A percentile compares a stretch with the other conserved stretches of the same genome.
Conservation (phyloP, 2,888 invertebrate species). For the Rotaria magnacalcarata region DNA sequence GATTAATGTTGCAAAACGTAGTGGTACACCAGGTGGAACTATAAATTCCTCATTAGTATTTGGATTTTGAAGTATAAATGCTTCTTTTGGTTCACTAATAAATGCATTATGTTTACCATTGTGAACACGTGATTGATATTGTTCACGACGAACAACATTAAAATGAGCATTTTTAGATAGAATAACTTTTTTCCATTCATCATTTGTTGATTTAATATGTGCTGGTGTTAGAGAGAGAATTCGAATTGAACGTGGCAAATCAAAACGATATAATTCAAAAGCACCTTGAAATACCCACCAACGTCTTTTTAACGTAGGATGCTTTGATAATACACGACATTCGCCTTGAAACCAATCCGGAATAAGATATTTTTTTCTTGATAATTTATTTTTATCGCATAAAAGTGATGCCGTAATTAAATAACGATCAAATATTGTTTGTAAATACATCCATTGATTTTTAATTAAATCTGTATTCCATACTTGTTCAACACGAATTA, state of each 20-base stretch:
- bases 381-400: neutral
- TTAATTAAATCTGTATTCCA: conserved; percentile 29
- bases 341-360: conserved; percentile 45
- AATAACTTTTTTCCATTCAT: conserved; percentile 44
- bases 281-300: conserved; percentile 46
- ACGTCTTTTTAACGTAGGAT: conserved; percentile 43
- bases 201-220: conserved; percentile 29
- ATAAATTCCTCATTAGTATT: conserved; percentile 38
- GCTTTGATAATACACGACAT: conserved; percentile 44
- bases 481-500: conserved; percentile 32
- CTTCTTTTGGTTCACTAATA: conserved; percentile 19
- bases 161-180: conserved; percentile 38
- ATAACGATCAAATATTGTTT: conserved; percentile 45
- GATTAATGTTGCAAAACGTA: conserved; percentile 45
- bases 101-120: neutral
- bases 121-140: conserved; percentile 3
- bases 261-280: conserved; percentile 45
- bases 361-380: conserved; percentile 37
- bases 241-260: conserved; percentile 43
- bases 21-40: conserved; percentile 43
- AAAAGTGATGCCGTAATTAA: conserved; percentile 21
- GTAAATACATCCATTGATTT: conserved; percentile 41
- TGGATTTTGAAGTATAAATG: conserved; percentile 1
- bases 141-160: neutral
- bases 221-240: conserved; percentile 39